phyloP scores from a whole-genome alignment of 2,113 vertebrate genomes.

The Copsychus sechellarum region DNA sequence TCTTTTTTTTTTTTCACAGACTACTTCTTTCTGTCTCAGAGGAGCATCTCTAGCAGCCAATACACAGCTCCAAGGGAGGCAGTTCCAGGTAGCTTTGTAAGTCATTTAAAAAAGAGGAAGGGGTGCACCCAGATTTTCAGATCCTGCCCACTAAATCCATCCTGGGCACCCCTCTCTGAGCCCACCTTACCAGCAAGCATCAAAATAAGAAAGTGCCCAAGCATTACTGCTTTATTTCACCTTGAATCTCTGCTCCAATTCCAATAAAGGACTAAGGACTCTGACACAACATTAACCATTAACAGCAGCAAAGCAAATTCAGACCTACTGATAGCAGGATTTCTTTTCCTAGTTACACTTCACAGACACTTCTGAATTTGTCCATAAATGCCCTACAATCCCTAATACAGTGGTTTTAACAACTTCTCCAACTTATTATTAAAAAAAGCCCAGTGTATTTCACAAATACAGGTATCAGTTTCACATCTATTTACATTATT shows the following conservation, averaged over 20 bases:
- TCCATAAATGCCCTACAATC: background rate
- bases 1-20: background rate
- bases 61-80: accelerated
- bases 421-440: background rate
- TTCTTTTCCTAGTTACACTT: background rate
- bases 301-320: background rate
- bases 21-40: background rate
- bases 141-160: background rate
- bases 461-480: background rate
- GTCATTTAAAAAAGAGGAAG: background rate
- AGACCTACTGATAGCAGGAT: background rate
- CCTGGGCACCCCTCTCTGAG: background rate
- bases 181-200: background rate
- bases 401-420: background rate
- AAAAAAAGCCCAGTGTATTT: background rate
- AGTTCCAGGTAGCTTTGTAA: background rate
- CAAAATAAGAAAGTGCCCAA: background rate
- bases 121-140: background rate
- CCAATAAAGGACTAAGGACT: background rate
- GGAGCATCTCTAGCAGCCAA: background rate
- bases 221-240: background rate
- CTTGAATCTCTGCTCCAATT: background rate
- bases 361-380: background rate
- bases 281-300: background rate
- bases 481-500: background rate